Conservation (phyloP, 1,140 invertebrate species). For the Sycophila sp. region DNA sequence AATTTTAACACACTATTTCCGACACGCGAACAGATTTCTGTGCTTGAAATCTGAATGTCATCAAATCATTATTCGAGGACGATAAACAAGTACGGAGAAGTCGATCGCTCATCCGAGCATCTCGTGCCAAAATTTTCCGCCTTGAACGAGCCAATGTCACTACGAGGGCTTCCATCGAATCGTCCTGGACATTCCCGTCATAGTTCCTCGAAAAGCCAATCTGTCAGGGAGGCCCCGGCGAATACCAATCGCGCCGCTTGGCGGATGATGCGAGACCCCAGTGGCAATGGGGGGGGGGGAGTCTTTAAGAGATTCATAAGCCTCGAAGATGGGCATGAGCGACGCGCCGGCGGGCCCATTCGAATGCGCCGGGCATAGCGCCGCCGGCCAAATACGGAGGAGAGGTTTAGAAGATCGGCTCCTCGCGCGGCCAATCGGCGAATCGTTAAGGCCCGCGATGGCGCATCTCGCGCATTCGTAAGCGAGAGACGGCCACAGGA, state of each 20-base stretch:
- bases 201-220: neutral
- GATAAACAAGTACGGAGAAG: no score
- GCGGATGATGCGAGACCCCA: neutral
- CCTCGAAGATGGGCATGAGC: no score
- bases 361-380: conserved; percentile 30
- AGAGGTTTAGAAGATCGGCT: neutral
- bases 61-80: no score
- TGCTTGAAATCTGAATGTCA: no score
- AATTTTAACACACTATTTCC: no score
- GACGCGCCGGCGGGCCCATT: no score
- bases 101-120: no score
- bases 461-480: conserved; percentile 23
- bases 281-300: neutral
- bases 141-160: neutral
- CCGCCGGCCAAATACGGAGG: conserved; percentile 25
- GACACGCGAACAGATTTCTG: no score
- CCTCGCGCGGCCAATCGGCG: neutral
- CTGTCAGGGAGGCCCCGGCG: neutral
- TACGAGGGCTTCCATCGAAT: neutral
- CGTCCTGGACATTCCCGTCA: neutral
- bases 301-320: conserved; percentile 16
- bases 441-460: conserved; percentile 3
- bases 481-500: conserved; percentile 22
- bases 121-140: no score
- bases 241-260: conserved; percentile 12